phyloP scores from a whole-genome alignment of 1,140 invertebrate genomes.

The Camponotus vicinus region DNA sequence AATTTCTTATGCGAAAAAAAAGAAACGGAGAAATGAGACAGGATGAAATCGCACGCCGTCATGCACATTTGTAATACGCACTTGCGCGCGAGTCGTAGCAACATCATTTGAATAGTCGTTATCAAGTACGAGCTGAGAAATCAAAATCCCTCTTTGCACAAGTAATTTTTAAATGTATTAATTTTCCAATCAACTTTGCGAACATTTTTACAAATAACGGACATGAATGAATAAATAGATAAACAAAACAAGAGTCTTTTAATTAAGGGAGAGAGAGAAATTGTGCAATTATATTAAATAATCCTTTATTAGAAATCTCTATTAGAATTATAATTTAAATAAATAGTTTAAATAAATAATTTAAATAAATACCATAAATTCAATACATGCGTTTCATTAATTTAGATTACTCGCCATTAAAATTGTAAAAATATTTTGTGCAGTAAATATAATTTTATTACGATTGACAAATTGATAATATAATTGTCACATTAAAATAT shows the following conservation, averaged over 20 bases:
- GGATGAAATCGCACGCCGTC: constrained; percentile 24
- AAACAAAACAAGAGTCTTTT: neutral
- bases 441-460: no score
- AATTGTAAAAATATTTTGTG: no score
- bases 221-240: neutral
- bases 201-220: no score
- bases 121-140: neutral
- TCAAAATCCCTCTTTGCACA: neutral
- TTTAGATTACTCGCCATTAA: no score
- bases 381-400: neutral
- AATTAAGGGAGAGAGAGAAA: neutral
- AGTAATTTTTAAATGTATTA: constrained; percentile 9
- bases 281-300: constrained; percentile 5
- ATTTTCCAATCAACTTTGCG: constrained; percentile 18
- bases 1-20: constrained; percentile 12
- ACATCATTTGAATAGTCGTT: constrained; percentile 29
- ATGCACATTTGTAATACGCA: constrained; percentile 23
- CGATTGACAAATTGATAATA: no score
- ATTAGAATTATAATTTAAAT: constrained; percentile 4
- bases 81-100: neutral
- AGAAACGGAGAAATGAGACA: neutral
- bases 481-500: no score
- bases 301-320: neutral
- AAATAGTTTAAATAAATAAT: neutral
- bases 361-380: neutral